phyloP scores from a whole-genome alignment of 2,888 invertebrate species.

The Mayetiola destructor region DNA sequence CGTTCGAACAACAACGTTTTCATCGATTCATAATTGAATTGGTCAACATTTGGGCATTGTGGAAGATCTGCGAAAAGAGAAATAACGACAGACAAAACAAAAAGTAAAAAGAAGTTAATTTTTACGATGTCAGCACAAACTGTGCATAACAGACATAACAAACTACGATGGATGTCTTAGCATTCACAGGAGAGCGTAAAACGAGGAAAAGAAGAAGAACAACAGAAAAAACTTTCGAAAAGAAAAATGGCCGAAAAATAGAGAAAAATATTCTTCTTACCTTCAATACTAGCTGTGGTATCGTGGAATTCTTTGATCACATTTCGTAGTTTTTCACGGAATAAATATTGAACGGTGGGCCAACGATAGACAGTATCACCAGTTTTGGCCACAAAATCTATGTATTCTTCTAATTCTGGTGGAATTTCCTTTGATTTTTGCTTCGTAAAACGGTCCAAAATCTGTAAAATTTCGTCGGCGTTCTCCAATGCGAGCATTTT shows the following conservation, averaged over 20 bases:
- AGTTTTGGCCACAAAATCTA: slow-evolving; percentile 80
- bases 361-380: slow-evolving; percentile 91
- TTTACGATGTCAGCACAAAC: too few relatives aligned
- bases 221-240: background rate
- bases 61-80: slow-evolving; percentile 49
- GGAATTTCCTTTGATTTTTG: slow-evolving; percentile 67
- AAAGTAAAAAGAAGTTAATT: background rate
- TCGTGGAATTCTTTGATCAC: slow-evolving; percentile 82
- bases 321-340: slow-evolving; percentile 70
- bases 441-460: slow-evolving; percentile 70
- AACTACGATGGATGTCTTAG: background rate
- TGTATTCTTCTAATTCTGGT: slow-evolving; percentile 74
- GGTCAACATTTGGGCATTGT: slow-evolving; percentile 79
- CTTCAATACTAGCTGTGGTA: slow-evolving; percentile 46
- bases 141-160: too few relatives aligned
- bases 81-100: too few relatives aligned
- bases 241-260: background rate
- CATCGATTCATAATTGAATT: slow-evolving; percentile 80
- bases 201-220: background rate
- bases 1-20: slow-evolving; percentile 67
- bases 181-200: background rate
- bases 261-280: slow-evolving; percentile 21
- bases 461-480: slow-evolving; percentile 69
- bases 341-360: slow-evolving; percentile 72
- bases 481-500: slow-evolving; percentile 51